Percentiles rank a stretch among this genome's conserved stretches.
Conservation (phyloP, 1,140 invertebrate genomes). For the Pseudobourletiella spinata region DNA sequence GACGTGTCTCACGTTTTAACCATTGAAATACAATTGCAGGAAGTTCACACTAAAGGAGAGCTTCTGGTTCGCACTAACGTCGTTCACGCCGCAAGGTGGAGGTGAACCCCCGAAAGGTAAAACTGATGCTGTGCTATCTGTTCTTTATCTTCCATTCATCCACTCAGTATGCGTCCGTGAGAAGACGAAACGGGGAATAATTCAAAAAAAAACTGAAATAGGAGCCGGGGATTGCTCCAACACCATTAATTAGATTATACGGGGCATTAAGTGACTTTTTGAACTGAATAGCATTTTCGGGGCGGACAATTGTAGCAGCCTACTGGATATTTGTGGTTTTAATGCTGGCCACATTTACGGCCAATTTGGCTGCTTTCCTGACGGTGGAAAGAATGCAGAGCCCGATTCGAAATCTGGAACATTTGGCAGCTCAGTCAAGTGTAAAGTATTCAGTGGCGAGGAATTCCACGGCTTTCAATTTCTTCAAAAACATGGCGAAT, state of each 20-base stretch:
- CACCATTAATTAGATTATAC: too few species aligned
- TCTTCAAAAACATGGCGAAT: slow-evolving; percentile 85
- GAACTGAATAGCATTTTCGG: slow-evolving; percentile 75
- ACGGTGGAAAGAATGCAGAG: slow-evolving; percentile 93
- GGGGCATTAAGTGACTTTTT: too few species aligned
- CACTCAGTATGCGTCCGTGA: too few species aligned
- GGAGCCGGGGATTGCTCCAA: too few species aligned
- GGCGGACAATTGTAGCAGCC: slow-evolving; percentile 72
- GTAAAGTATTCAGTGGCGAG: slow-evolving; percentile 86
- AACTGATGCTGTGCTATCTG: too few species aligned
- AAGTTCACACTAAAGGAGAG: slow-evolving; percentile 81
- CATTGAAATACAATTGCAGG: too few species aligned
- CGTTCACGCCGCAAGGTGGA: slow-evolving; percentile 82
- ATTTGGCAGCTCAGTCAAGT: slow-evolving; percentile 71
- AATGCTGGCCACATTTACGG: slow-evolving; percentile 91
- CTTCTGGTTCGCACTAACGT: slow-evolving; percentile 87
- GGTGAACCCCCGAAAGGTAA: slow-evolving; percentile 40
- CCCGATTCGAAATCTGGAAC: slow-evolving; percentile 76
- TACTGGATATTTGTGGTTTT: slow-evolving; percentile 90
- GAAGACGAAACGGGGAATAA: too few species aligned
- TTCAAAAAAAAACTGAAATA: too few species aligned
- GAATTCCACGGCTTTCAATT: slow-evolving; percentile 66
- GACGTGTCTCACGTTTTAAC: too few species aligned
- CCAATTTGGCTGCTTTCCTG: slow-evolving; percentile 72
- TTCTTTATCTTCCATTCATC: too few species aligned